A percentile compares a stretch with the other conserved stretches of the same genome.
These are phyloP conservation scores for Caranx melampygus DNA, from an alignment of 2,113 vertebrate genomes.

Conservation along the genomic window DNA sequence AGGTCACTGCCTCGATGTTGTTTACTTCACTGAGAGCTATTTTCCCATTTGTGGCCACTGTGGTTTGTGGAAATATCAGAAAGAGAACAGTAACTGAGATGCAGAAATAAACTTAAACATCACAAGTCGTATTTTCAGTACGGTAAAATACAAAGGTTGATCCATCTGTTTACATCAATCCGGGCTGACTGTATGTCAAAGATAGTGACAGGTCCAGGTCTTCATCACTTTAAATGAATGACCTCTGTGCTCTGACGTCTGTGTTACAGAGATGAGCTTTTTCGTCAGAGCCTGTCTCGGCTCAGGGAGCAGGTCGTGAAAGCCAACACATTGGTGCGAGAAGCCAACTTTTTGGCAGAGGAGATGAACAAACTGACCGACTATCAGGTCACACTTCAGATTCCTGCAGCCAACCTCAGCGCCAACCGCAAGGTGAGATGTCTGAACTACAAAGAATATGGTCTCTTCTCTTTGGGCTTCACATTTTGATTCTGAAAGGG, in stretches of 20 bases:
- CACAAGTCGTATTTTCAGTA: no score
- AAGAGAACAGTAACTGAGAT: neutral
- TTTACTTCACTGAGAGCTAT: neutral
- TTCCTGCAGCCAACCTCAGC: slow-evolving; percentile 96
- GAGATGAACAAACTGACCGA: slow-evolving; percentile 96
- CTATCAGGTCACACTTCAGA: slow-evolving; percentile 98
- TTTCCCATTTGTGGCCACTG: neutral
- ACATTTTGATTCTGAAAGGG: neutral
- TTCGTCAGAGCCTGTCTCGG: slow-evolving; percentile 94
- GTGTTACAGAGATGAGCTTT: slow-evolving; percentile 91
- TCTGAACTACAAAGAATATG: neutral
- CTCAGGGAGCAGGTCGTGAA: slow-evolving; percentile 96
- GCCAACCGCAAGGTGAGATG: slow-evolving; percentile 95
- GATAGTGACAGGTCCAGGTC: slow-evolving; percentile 7
- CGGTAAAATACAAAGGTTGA: neutral
- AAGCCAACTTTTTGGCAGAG: slow-evolving; percentile 96
- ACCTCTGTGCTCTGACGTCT: slow-evolving; percentile 20
- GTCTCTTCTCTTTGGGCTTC: neutral
- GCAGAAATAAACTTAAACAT: neutral
- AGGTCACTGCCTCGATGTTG: neutral
- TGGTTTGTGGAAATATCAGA: slow-evolving; percentile 1
- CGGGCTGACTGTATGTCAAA: neutral
- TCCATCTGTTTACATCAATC: neutral
- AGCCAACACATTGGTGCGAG: slow-evolving; percentile 95
- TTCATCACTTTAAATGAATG: slow-evolving; percentile 17